Evolutionary conservation across 2,113 vertebrate genomes (phyloP), one percentile per base, ranked within the genome.

Genomic region (Colossoma macropomum): DNA sequence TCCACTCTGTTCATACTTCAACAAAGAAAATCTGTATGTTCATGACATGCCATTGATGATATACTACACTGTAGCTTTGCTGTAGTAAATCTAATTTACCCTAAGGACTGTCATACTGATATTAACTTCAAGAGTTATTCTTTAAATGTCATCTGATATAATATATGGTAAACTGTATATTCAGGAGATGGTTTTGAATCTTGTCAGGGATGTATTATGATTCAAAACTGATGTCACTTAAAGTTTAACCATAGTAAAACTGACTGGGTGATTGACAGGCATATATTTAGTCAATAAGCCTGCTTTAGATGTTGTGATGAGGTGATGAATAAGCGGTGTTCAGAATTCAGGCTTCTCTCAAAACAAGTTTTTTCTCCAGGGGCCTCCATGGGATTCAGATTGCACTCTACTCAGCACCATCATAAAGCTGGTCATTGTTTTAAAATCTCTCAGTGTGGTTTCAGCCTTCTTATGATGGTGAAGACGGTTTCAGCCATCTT

Each of bases 241-340:
- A 23, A 70, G 68, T 41, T 70, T 3, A 50, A 30, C 12, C 19
- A 32, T 30, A 52, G n/a, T 81, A 65, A 41, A 83, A 87, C 81
- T 78, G 86, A 79, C 85, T 73, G 48, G 52, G n/a, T 77, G 81
- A 88, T 59, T 88, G 87, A 89, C 86, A 85, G 80, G 85, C 89
- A 65, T 85, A 91, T 84, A 65, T 54, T 62, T 73, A 77, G 75
- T 85, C 84, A 71, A 1, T 70, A 16, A 12, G 38, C 30, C 52
- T 82, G 45, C 60, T 73, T 50, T 69, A 59, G 70, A 80, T 4
- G 12, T 60, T 85, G 62, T 75, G 32, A 11, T 77, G 13, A 68
- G 72, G 60, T 74, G 69, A 59, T 82, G 65, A 34, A 27, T 72
- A 63, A 41, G 16, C 74, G 54, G 60, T 32, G 78, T n/a, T n/a